These are phyloP conservation scores for Chrysina gloriosa DNA, from an alignment of 2,888 invertebrate species.

Conservation along the genomic window DNA sequence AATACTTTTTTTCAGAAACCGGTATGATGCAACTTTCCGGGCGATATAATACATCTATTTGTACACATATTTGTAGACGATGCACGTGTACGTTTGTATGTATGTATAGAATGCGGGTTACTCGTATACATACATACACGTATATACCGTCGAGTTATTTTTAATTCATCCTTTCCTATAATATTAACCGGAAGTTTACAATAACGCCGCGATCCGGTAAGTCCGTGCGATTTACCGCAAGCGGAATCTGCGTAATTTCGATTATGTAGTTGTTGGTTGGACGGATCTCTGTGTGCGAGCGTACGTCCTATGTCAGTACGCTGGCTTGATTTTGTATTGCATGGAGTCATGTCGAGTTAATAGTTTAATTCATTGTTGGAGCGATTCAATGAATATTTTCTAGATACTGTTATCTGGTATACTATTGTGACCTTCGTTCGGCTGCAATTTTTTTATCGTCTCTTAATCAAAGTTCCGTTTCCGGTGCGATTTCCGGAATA, in stretches of 20 bases:
- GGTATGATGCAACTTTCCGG: too few relatives aligned
- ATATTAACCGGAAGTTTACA: slow-evolving; percentile 27
- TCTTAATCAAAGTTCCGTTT: slow-evolving; percentile 56
- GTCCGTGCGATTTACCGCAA: slow-evolving; percentile 4
- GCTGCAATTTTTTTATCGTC: slow-evolving; percentile 53
- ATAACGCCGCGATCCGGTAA: slow-evolving; percentile 4
- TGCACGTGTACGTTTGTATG: too few relatives aligned
- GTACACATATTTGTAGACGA: too few relatives aligned
- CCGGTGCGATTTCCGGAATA: slow-evolving; percentile 55
- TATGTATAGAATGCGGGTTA: too few relatives aligned
- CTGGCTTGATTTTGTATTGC: background rate
- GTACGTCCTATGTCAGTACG: background rate
- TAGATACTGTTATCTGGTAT: slow-evolving; percentile 32
- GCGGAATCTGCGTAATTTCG: slow-evolving; percentile 14
- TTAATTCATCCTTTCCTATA: slow-evolving; percentile 14
- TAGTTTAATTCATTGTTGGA: slow-evolving; percentile 16
- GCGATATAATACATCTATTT: too few relatives aligned
- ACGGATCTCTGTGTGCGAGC: background rate
- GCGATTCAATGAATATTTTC: slow-evolving; percentile 20
- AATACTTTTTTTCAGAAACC: too few relatives aligned
- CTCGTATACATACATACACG: background rate
- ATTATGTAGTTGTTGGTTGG: background rate
- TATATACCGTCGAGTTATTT: too few relatives aligned
- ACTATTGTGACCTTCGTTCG: slow-evolving; percentile 52
- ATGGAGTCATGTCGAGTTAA: background rate